Conservation (phyloP, 2,113 vertebrate species). For the Collichthys lucidus region DNA sequence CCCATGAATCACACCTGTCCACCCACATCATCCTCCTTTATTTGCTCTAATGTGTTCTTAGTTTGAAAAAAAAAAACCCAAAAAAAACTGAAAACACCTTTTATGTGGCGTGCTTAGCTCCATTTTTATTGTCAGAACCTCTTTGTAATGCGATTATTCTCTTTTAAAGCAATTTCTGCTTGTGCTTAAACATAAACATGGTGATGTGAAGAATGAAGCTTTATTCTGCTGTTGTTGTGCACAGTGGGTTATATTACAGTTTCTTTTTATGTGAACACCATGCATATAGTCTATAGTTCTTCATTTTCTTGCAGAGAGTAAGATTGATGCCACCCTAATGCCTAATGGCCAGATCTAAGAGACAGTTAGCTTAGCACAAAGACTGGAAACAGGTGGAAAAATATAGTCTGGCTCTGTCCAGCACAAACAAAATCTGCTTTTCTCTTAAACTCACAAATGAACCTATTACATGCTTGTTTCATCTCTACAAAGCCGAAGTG, state of each 20-base stretch:
- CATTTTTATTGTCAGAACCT: background rate
- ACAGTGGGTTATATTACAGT: background rate
- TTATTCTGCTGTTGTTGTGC: background rate
- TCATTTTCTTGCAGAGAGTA: too few relatives aligned
- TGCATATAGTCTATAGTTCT: too few relatives aligned
- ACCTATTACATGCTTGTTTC: too few relatives aligned
- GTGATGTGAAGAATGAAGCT: background rate
- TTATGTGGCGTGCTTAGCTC: background rate
- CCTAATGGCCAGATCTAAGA: too few relatives aligned
- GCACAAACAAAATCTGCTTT: too few relatives aligned
- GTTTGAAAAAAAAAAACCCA: constrained; percentile 33
- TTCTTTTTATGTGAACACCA: too few relatives aligned
- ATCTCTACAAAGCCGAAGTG: too few relatives aligned
- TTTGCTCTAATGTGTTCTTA: constrained; percentile 53
- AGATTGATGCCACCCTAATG: too few relatives aligned
- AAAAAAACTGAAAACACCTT: constrained; percentile 14
- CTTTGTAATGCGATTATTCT: background rate
- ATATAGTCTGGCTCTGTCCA: too few relatives aligned
- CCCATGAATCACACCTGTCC: constrained; percentile 60
- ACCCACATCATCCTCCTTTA: constrained; percentile 51
- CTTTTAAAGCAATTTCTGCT: background rate
- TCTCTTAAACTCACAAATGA: too few relatives aligned
- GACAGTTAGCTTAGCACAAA: too few relatives aligned
- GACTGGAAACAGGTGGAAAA: too few relatives aligned
- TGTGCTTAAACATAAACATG: background rate